These are phyloP conservation scores for Tinea trinotella DNA, from an alignment of 2,888 invertebrate genomes.

Conservation along the genomic window DNA sequence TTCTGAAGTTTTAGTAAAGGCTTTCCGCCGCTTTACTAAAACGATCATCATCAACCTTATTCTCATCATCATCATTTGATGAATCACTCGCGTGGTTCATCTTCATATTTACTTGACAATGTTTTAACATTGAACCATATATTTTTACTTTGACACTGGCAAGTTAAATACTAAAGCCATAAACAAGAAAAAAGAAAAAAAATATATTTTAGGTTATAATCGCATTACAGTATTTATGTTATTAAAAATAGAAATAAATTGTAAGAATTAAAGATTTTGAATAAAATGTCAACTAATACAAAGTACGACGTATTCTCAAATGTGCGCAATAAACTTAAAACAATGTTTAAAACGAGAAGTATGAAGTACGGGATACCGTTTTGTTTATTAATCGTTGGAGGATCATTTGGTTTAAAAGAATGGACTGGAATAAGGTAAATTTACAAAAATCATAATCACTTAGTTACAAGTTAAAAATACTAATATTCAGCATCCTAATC, in stretches of 20 bases:
- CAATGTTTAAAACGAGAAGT: neutral
- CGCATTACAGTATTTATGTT: neutral
- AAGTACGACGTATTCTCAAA: neutral
- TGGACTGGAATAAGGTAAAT: conserved; percentile 80
- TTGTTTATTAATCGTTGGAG: conserved; percentile 79
- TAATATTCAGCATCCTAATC: conserved; percentile 5
- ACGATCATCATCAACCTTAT: too few relatives aligned
- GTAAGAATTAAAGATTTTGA: neutral
- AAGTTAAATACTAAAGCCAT: too few relatives aligned
- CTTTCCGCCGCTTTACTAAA: too few relatives aligned
- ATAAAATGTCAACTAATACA: neutral
- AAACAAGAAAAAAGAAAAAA: too few relatives aligned
- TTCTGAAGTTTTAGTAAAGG: too few relatives aligned
- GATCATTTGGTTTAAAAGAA: conserved; percentile 82
- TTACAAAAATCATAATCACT: neutral
- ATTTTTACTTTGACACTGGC: too few relatives aligned
- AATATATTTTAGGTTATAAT: neutral
- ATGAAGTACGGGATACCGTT: conserved; percentile 80
- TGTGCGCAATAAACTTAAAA: neutral
- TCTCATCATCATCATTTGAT: too few relatives aligned
- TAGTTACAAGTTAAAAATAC: conserved; percentile 20
- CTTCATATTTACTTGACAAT: too few relatives aligned
- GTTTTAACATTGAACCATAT: too few relatives aligned
- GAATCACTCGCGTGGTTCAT: too few relatives aligned
- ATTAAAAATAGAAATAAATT: neutral